Percentiles rank a stretch among this genome's conserved stretches.
Evolutionary conservation across 2,797 vertebrate genomes (phyloP).

Genomic region (Enteromius radiatus): DNA sequence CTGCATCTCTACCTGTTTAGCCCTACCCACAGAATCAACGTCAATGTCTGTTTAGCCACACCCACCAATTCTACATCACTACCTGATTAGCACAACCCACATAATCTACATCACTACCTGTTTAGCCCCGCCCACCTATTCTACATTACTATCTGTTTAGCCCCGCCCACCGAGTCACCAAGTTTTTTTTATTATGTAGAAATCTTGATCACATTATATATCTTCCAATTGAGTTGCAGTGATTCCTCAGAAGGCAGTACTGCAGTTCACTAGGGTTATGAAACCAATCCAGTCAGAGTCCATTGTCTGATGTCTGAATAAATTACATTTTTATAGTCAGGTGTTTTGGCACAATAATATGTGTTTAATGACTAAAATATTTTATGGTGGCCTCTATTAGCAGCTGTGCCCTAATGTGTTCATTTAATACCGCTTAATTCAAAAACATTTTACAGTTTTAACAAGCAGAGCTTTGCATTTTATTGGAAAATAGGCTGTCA

Average conservation of each 20-base stretch:
- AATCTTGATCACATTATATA: too few relatives aligned
- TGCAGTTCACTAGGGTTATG: background rate
- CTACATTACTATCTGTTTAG: too few relatives aligned
- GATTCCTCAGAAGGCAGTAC: background rate
- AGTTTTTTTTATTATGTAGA: too few relatives aligned
- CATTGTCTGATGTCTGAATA: background rate
- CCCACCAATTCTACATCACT: too few relatives aligned
- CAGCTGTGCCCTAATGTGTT: conserved; percentile 20
- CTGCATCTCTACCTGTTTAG: too few relatives aligned
- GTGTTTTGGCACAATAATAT: conserved; percentile 35
- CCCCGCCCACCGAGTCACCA: too few relatives aligned
- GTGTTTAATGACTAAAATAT: conserved; percentile 26
- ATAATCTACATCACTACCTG: too few relatives aligned
- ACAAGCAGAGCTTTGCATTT: conserved; percentile 29
- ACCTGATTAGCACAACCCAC: too few relatives aligned
- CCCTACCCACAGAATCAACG: too few relatives aligned
- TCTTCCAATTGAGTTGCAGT: too few relatives aligned
- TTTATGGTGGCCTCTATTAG: conserved; percentile 28
- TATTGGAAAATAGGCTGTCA: conserved; percentile 14
- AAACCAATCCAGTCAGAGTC: background rate
- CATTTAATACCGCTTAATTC: conserved; percentile 16
- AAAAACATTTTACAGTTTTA: conserved; percentile 21
- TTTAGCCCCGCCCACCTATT: too few relatives aligned
- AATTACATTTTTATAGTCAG: conserved; percentile 11
- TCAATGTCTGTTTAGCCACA: too few relatives aligned